Conservation (phyloP, 2,888 invertebrate genomes). For the Limnephilus marmoratus region DNA sequence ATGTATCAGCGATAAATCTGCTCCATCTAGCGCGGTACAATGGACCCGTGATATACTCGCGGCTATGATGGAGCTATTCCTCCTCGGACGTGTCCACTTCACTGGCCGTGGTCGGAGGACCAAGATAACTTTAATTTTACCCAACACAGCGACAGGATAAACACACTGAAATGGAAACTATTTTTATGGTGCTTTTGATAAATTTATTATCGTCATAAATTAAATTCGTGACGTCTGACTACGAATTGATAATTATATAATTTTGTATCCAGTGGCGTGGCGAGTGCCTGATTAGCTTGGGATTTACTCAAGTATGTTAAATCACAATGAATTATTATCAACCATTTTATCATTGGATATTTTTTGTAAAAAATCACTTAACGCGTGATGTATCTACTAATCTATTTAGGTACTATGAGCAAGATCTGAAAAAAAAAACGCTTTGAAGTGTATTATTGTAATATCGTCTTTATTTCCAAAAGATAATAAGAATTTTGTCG, state of each 20-base stretch:
- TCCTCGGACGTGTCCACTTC: constrained; percentile 27
- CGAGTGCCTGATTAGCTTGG: not conserved
- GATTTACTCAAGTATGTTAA: not conserved
- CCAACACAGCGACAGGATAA: not conserved
- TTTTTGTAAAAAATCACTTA: not conserved
- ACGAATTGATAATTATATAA: not conserved
- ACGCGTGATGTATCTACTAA: no score
- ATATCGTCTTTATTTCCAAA: no score
- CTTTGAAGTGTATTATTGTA: no score
- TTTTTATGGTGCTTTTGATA: constrained; percentile 43
- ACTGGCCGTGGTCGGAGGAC: constrained; percentile 9
- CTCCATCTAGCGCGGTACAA: constrained; percentile 56
- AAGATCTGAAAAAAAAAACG: no score
- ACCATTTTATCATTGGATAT: not conserved
- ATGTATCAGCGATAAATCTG: constrained; percentile 54
- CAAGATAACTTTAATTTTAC: not conserved
- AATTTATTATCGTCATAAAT: constrained; percentile 39
- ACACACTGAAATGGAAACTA: constrained; percentile 34
- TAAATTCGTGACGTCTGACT: not conserved
- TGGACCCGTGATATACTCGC: constrained; percentile 55
- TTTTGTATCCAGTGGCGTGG: not conserved
- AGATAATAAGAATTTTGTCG: no score
- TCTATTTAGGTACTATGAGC: no score
- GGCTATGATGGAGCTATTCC: constrained; percentile 38
- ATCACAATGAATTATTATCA: not conserved